Evolutionary conservation across 1,140 invertebrate genomes (phyloP), one percentile per base, ranked within the genome.

Genomic region (Drosophila micromelanica): DNA sequence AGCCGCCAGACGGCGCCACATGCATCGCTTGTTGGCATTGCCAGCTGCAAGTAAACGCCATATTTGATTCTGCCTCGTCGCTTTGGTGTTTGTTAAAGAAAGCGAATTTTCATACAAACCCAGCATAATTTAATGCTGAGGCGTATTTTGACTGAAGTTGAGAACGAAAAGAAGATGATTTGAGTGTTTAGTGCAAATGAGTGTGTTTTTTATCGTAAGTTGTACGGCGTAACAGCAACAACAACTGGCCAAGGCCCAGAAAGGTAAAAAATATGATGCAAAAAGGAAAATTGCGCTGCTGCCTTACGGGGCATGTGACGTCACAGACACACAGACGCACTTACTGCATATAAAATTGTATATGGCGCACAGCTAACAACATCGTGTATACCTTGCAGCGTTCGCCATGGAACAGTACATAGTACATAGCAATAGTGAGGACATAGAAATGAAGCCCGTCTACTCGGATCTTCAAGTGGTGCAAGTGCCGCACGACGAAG

Each of bases 401-500:
- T 45, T 42, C 20, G 38, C 42, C 42, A 87, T 89, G 84, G 84
- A 79, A 27, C 84, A 82, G n/a, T 89, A 90, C 23, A 73, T 89
- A 37, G 78, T 80, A 13, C 80, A 78, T 17, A 38, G 79, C 5
- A 80, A 89, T 13, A 38, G 77, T 5, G 84, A 89, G n/a, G 85
- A 78, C 42, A 75, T 69, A 63, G 70, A 77, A 13, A 77, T 77
- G 71, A 69, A 86, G 45, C 82, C 82, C 5, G 82, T 87, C 17
- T 87, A 87, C 49, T 89, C 84, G 9, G 84, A 90, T 27, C 48
- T 92, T 56, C 91, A 92, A 72, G 91, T 92, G 13, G 91, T 92
- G 43, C 90, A 91, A 73, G 74, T 92, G 13, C 81, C 86, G 12
- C 77, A 90, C 62, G 91, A 91, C 45, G 89, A 91, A 64, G 79